Conservation (phyloP, 2,888 invertebrate genomes). For the Epinotia demarniana region DNA sequence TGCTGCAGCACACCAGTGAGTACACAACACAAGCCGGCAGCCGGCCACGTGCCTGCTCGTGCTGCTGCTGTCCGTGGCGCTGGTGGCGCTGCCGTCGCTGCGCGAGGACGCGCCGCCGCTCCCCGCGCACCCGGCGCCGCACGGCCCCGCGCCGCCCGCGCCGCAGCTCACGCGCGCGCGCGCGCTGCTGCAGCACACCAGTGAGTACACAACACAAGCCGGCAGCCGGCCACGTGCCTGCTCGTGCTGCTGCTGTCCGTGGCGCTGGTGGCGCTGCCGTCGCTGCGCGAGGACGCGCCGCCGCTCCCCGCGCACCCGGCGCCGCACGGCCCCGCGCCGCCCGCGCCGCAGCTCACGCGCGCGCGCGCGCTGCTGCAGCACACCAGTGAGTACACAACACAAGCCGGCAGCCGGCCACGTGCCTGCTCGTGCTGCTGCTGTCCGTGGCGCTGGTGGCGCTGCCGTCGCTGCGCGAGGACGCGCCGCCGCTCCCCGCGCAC, state of each 20-base stretch:
- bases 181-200: constrained; percentile 74
- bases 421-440: too few relatives aligned
- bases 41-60: too few relatives aligned
- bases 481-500: background rate
- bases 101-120: constrained; percentile 67
- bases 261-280: too few relatives aligned
- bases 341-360: constrained; percentile 17
- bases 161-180: constrained; percentile 64
- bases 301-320: background rate
- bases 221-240: too few relatives aligned
- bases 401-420: too few relatives aligned
- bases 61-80: too few relatives aligned
- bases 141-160: constrained; percentile 55
- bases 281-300: constrained; percentile 62
- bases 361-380: constrained; percentile 76
- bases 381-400: constrained; percentile 56
- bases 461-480: constrained; percentile 61
- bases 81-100: constrained; percentile 56
- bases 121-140: constrained; percentile 46
- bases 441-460: too few relatives aligned
- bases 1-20: constrained; percentile 74
- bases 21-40: constrained; percentile 47
- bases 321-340: background rate
- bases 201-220: constrained; percentile 50
- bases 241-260: too few relatives aligned